A percentile compares a stretch with the other conserved stretches of the same genome.
These are phyloP conservation scores for Drosophila differens DNA, from an alignment of 2,888 invertebrate species.

Conservation along the genomic window DNA sequence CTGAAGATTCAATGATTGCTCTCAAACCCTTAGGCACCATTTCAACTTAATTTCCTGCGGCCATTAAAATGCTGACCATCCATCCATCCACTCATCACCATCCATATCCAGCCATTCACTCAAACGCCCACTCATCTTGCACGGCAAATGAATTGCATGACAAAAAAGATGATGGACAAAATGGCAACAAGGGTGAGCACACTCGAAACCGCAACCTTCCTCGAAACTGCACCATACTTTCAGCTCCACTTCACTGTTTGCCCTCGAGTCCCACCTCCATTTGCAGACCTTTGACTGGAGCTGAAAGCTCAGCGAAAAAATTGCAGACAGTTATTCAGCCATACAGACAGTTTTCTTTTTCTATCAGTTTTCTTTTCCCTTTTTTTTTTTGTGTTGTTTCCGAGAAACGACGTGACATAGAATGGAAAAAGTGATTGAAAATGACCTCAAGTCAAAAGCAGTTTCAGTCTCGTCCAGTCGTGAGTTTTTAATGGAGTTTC, in stretches of 20 bases:
- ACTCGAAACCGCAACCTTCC: slow-evolving; percentile 62
- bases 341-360: slow-evolving; percentile 43
- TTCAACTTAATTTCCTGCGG: slow-evolving; percentile 51
- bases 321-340: slow-evolving; percentile 48
- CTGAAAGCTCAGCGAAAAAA: slow-evolving; percentile 55
- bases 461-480: slow-evolving; percentile 52
- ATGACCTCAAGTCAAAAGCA: slow-evolving; percentile 79
- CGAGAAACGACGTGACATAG: slow-evolving; percentile 56
- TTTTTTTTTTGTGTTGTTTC: slow-evolving; percentile 39
- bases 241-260: background rate
- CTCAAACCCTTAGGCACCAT: slow-evolving; percentile 36
- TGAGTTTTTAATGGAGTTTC: slow-evolving; percentile 69
- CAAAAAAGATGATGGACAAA: slow-evolving; percentile 38
- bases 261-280: slow-evolving; percentile 1
- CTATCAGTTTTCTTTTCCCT: slow-evolving; percentile 6
- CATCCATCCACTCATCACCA: slow-evolving; percentile 25
- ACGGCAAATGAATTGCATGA: slow-evolving; percentile 66
- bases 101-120: slow-evolving; percentile 40
- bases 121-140: slow-evolving; percentile 62
- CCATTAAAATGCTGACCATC: slow-evolving; percentile 55
- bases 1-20: slow-evolving; percentile 34
- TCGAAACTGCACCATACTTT: slow-evolving; percentile 12
- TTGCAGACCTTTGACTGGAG: slow-evolving; percentile 37
- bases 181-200: slow-evolving; percentile 44
- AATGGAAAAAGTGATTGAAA: slow-evolving; percentile 78